phyloP scores from a whole-genome alignment of 53 echinoderm and acorn worm species.

The Patiria pectinifera region DNA sequence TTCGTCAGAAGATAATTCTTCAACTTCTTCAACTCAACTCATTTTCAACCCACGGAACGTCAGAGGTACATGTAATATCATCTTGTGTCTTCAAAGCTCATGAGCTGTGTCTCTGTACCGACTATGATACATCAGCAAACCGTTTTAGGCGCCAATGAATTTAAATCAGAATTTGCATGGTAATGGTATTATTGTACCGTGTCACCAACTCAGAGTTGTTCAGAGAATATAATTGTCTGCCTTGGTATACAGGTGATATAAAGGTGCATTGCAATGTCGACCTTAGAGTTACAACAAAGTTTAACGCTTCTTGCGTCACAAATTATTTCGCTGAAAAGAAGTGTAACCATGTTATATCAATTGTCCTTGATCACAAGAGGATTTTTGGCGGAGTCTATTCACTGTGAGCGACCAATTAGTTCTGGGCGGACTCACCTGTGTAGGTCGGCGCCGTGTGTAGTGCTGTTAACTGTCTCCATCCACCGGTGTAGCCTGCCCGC shows the following conservation, averaged over 20 bases:
- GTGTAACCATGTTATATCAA: conserved; percentile 25
- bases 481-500: not conserved
- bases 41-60: not conserved
- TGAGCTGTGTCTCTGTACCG: not conserved
- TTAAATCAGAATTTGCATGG: not conserved
- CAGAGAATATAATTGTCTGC: not conserved
- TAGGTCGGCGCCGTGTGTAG: conserved; percentile 53
- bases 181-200: not conserved
- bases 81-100: not conserved
- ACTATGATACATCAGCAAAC: not conserved
- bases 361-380: conserved; percentile 46
- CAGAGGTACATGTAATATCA: not conserved
- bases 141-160: not conserved
- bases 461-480: conserved; percentile 22
- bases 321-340: not conserved
- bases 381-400: conserved; percentile 13
- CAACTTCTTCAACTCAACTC: not conserved
- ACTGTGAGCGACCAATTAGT: conserved; percentile 44
- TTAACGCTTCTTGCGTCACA: conserved; percentile 37
- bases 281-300: conserved; percentile 2
- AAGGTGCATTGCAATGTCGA: not conserved
- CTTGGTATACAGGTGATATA: not conserved
- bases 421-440: conserved; percentile 54
- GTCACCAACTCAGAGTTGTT: not conserved
- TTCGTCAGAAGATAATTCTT: not conserved